phyloP scores from a whole-genome alignment of 2,113 vertebrate species.

The Toxostoma redivivum region DNA sequence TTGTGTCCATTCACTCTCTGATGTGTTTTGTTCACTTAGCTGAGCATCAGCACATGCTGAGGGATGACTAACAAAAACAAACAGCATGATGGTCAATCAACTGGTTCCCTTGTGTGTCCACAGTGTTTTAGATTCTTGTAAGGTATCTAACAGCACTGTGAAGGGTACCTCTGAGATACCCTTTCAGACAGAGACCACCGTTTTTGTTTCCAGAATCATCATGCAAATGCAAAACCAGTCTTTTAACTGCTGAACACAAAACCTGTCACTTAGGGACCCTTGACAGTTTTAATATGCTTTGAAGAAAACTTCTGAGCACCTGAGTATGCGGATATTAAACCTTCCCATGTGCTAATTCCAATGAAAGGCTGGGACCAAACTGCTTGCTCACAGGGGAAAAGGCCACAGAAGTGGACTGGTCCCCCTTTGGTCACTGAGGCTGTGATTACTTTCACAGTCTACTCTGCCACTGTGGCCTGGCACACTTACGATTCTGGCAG shows the following conservation, averaged over 20 bases:
- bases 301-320: not conserved
- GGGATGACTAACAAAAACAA: not conserved
- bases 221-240: not conserved
- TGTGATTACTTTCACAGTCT: not conserved
- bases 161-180: not conserved
- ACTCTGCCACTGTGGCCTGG: not conserved
- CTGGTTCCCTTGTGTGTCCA: fast-evolving
- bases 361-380: not conserved
- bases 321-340: not conserved
- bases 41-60: not conserved
- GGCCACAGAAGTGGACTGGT: not conserved
- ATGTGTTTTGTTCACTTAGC: not conserved
- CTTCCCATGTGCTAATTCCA: not conserved
- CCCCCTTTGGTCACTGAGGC: not conserved
- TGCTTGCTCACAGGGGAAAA: not conserved
- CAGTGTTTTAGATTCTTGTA: not conserved
- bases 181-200: not conserved
- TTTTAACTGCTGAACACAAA: not conserved
- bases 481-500: conserved; percentile 86
- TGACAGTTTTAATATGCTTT: not conserved
- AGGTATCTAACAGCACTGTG: not conserved
- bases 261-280: not conserved
- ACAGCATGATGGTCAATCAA: not conserved
- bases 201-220: not conserved
- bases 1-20: not conserved